phyloP scores from a whole-genome alignment of 1,140 invertebrate species.

The Zaprionus ghesquierei region DNA sequence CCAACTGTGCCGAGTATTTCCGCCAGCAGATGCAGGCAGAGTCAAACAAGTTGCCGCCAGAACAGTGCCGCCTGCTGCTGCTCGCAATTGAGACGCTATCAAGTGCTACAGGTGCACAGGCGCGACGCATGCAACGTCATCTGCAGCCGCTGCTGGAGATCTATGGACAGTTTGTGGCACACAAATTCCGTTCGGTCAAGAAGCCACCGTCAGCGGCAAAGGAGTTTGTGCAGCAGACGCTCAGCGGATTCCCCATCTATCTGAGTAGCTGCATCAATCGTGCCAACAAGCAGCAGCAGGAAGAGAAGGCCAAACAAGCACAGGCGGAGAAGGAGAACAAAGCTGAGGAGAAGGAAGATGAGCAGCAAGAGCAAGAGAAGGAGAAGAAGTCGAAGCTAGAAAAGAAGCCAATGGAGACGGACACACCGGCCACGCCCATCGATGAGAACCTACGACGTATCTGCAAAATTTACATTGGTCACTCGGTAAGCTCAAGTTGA shows the following conservation, averaged over 20 bases:
- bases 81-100: slow-evolving; percentile 65
- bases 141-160: slow-evolving; percentile 62
- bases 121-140: slow-evolving; percentile 49
- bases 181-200: slow-evolving; percentile 55
- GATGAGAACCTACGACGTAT: slow-evolving; percentile 72
- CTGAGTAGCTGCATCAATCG: slow-evolving; percentile 63
- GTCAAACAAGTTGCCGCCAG: background rate
- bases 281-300: slow-evolving; percentile 18
- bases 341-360: background rate
- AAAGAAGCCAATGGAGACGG: background rate
- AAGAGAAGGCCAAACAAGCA: background rate
- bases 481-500: slow-evolving; percentile 54
- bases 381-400: background rate
- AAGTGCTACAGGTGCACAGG: slow-evolving; percentile 40
- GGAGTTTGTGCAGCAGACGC: slow-evolving; percentile 51
- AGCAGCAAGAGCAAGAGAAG: background rate
- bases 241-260: slow-evolving; percentile 54
- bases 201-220: slow-evolving; percentile 47
- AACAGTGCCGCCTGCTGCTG: slow-evolving; percentile 52
- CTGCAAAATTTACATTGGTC: slow-evolving; percentile 78
- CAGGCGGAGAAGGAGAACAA: slow-evolving; percentile 3
- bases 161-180: slow-evolving; percentile 55
- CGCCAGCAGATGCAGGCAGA: slow-evolving; percentile 13
- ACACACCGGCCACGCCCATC: slow-evolving; percentile 12
- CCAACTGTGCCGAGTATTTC: slow-evolving; percentile 42